Conservation (phyloP, 2,888 invertebrate species). For the Cheilosia urbana region DNA sequence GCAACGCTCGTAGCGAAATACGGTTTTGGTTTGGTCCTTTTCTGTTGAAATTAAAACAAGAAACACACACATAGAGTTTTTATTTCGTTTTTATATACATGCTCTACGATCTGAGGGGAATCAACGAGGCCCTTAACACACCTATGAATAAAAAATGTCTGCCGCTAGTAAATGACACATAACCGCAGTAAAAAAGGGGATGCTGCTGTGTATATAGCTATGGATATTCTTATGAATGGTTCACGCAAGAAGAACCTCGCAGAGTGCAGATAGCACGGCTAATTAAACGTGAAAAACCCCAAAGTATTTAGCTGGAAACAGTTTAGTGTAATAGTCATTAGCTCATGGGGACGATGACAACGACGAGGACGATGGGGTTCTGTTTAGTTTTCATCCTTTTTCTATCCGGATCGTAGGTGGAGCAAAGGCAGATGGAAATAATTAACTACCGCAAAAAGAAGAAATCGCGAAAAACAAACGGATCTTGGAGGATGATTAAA, state of each 20-base stretch:
- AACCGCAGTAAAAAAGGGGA: constrained; percentile 33
- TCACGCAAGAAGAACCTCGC: constrained; percentile 61
- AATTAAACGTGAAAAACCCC: constrained; percentile 70
- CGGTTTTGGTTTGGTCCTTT: constrained; percentile 33
- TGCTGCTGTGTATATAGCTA: background rate
- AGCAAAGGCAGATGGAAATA: constrained; percentile 57
- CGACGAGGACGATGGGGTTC: constrained; percentile 17
- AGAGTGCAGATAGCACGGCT: constrained; percentile 66
- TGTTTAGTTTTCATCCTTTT: constrained; percentile 30
- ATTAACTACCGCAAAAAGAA: constrained; percentile 58
- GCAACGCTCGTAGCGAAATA: constrained; percentile 21
- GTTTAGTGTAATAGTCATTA: constrained; percentile 66
- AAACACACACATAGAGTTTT: constrained; percentile 24
- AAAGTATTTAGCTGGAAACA: constrained; percentile 65
- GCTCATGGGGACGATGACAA: constrained; percentile 17
- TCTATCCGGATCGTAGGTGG: constrained; percentile 18
- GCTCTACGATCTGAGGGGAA: constrained; percentile 13
- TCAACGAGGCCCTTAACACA: constrained; percentile 51
- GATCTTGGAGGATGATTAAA: constrained; percentile 56
- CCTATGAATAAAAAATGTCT: constrained; percentile 66
- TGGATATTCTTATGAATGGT: constrained; percentile 46
- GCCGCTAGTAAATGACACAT: constrained; percentile 63
- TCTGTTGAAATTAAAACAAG: constrained; percentile 50
- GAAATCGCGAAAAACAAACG: constrained; percentile 54
- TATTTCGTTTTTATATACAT: constrained; percentile 18